These are phyloP conservation scores for Halocynthia roretzi DNA, from an alignment of 23 tunicate genomes.

Conservation along the genomic window DNA sequence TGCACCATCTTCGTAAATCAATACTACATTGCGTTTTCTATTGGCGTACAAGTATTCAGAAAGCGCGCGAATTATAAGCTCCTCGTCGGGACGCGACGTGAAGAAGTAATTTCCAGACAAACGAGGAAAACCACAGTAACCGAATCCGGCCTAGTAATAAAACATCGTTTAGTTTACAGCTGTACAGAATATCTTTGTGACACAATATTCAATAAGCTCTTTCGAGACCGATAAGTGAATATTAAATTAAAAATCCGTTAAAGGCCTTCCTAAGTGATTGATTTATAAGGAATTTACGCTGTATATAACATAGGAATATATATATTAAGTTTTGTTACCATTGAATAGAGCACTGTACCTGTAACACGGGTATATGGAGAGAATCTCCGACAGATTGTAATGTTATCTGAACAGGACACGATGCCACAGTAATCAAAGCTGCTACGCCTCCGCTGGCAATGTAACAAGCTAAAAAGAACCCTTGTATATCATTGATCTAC, in stretches of 20 bases:
- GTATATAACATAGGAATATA: too few relatives aligned
- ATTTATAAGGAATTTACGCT: too few relatives aligned
- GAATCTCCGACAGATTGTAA: slow-evolving; percentile 3
- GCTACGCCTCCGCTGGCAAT: slow-evolving; percentile 2
- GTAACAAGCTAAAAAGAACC: neutral
- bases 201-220: too few relatives aligned
- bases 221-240: too few relatives aligned
- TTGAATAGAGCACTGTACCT: neutral
- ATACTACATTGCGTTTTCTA: neutral
- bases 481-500: too few relatives aligned
- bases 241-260: too few relatives aligned
- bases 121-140: slow-evolving; percentile 14
- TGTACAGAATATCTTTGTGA: neutral
- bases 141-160: neutral
- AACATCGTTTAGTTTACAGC: neutral
- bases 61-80: slow-evolving; percentile 1
- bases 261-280: too few relatives aligned
- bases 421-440: slow-evolving; percentile 7
- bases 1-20: slow-evolving; percentile 7
- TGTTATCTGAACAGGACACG: neutral
- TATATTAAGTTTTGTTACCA: too few relatives aligned
- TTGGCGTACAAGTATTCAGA: neutral
- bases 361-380: neutral
- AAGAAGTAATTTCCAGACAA: slow-evolving; percentile 9
- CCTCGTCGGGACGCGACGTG: slow-evolving; percentile 16